Conservation (phyloP, 2,113 vertebrate genomes). For the Turnix velox region DNA sequence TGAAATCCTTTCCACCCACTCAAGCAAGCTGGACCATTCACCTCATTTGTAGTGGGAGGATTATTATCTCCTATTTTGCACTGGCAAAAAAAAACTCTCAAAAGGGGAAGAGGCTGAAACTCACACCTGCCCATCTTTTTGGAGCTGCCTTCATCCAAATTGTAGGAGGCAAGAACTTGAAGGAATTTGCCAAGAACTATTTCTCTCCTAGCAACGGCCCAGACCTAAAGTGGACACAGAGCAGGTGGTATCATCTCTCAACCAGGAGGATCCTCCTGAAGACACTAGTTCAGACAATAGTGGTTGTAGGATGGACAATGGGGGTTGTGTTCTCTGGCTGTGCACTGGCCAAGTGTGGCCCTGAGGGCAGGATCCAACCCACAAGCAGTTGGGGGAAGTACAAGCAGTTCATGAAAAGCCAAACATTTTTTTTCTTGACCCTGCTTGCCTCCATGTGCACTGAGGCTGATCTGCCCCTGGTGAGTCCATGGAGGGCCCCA, state of each 20-base stretch:
- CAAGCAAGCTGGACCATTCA: background rate
- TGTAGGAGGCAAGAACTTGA: background rate
- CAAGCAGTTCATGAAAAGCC: background rate
- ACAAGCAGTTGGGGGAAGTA: background rate
- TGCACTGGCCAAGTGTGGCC: background rate
- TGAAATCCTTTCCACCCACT: slow-evolving; percentile 49
- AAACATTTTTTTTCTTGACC: background rate
- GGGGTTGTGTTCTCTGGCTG: background rate
- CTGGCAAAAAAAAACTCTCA: background rate
- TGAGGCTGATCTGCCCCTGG: background rate
- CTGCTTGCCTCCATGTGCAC: background rate
- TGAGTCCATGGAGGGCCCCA: background rate
- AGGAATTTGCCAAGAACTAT: background rate
- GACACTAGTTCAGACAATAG: background rate
- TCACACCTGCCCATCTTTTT: background rate
- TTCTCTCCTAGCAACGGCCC: background rate
- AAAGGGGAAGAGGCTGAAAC: background rate
- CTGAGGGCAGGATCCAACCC: background rate
- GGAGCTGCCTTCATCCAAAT: background rate
- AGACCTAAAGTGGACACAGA: background rate
- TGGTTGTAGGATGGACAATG: background rate
- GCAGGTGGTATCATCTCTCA: background rate
- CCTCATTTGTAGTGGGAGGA: slow-evolving; percentile 26
- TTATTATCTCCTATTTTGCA: background rate
- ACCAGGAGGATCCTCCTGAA: background rate